Base-by-base conservation (phyloP, 2,888 invertebrate genomes). In the Camponotus fellah region DNA sequence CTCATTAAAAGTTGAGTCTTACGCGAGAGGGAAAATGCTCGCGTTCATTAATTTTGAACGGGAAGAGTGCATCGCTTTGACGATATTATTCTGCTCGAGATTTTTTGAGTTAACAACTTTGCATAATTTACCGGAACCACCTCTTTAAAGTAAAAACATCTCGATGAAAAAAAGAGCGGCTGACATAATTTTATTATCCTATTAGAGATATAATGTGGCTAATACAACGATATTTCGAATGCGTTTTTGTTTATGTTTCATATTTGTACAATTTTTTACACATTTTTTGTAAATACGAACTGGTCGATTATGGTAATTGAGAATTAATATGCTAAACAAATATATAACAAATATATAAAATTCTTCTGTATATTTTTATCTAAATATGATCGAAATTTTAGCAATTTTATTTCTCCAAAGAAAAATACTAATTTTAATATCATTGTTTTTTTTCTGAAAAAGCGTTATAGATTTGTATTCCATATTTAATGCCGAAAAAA, bases 1-100 rank as follows among this genome's bases (percentile, higher is more conserved):
- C 77, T 77, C 77, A 68, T 77, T 77, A 84, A 83, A 82, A 85
- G 89, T 86, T 89, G 83, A 86, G 75, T 75, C 82, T 87, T 49
- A n/a, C 53, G 32, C 32, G 46, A 43, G 6, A 49, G 68, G 32
- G 85, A 72, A 86, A 72, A 74, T 76, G 72, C 62, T 64, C 83
- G 74, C 83, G 85, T 72, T 86, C 80, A 76, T 76, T 82, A 84
- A 85, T 82, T 86, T 86, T 76, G 83, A 74, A 83, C 56, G 34
- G 53, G 56, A 53, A 40, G 68, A 40, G 68, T 68, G 68, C 68
- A 68, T 56, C 68, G 56, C 77, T 77, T 68, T 77, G 68, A 75
- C 64, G 64, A 77, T 77, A 77, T 68, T 68, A 77, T 77, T 68
- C 66, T 66, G 21, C 66, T 53, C 56, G 32, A 77, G 56, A 68